Base-by-base conservation (phyloP, 2,113 vertebrate species). In the Craseonycteris thonglongyai region DNA sequence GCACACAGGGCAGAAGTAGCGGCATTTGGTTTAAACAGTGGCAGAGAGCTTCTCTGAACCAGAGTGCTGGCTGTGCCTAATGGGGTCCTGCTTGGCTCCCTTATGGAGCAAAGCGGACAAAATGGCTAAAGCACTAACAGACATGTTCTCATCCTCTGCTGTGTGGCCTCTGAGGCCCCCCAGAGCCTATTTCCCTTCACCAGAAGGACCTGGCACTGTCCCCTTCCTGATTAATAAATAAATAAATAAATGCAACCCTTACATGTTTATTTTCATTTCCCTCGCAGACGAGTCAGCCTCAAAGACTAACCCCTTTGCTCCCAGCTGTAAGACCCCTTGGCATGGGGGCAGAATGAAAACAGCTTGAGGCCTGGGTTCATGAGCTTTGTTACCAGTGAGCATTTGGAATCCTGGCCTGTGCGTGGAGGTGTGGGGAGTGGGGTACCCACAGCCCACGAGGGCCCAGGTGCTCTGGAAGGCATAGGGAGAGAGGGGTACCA, bases 241-340 rank as follows among this genome's bases (percentile, higher is more conserved):
- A 98, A 98, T 98, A 98, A 98, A 98, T 98, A 98, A 97, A 94
- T 79, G 91, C 86, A 88, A 96, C 96, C 97, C 96, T 96, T 33
- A 94, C 94, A 95, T 90, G 76, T 97, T 97, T 97, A 96, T 97
- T 97, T 93, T 97, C 9, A 45, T 92, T 56, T 85, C 95, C 92
- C 96, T 94, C 95, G 96, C 66, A 30, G 68, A 19, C 33, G 65
- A 82, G 88, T 81, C 83, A 92, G 95, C 96, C 96, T 88, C 86
- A 79, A 93, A 96, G 97, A 96, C 13, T 63, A 54, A 28, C 22
- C n/a, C 76, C 24, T 87, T 40, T 63, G 90, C 89, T 94, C 88
- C 94, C 30, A 56, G 92, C 71, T 94, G 95, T 0, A 0, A 93
- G 94, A 96, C n/a, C 72, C 78, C 90, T 85, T 24, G 1, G 42